phyloP scores from a whole-genome alignment of 2,797 vertebrate species.

The Crypturellus tataupa region DNA sequence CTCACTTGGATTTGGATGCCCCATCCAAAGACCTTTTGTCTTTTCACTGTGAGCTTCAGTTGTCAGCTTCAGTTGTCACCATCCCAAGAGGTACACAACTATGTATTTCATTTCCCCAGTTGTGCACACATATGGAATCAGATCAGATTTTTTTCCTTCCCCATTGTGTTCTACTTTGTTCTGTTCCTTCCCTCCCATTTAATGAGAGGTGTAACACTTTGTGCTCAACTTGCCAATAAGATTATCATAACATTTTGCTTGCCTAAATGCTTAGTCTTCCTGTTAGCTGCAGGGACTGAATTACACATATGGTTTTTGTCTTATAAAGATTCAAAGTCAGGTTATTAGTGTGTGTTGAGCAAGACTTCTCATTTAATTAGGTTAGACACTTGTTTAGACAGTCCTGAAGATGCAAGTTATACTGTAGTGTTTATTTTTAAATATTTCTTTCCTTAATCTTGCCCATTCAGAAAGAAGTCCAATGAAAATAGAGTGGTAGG shows the following conservation, averaged over 20 bases:
- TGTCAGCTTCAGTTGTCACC: neutral
- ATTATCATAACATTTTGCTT: neutral
- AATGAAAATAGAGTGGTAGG: neutral
- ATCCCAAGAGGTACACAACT: neutral
- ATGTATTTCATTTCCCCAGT: neutral
- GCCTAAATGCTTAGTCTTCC: neutral
- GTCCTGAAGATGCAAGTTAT: neutral
- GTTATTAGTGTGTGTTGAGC: neutral
- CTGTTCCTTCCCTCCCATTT: neutral
- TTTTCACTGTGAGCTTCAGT: neutral
- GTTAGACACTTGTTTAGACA: neutral
- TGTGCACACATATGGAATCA: neutral
- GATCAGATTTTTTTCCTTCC: neutral
- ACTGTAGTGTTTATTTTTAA: neutral
- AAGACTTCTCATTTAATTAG: neutral
- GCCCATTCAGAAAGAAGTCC: neutral
- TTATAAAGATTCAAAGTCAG: constrained; percentile 35
- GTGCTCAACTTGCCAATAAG: neutral
- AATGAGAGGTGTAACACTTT: neutral
- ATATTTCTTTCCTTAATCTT: neutral
- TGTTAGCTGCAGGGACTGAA: neutral
- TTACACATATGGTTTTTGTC: neutral
- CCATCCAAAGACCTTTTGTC: neutral
- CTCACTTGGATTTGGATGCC: neutral
- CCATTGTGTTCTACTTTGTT: neutral